A percentile compares a stretch with the other conserved stretches of the same genome.
phyloP scores from a whole-genome alignment of 1,140 invertebrate genomes.

The Caenorhabditis brenneri region DNA sequence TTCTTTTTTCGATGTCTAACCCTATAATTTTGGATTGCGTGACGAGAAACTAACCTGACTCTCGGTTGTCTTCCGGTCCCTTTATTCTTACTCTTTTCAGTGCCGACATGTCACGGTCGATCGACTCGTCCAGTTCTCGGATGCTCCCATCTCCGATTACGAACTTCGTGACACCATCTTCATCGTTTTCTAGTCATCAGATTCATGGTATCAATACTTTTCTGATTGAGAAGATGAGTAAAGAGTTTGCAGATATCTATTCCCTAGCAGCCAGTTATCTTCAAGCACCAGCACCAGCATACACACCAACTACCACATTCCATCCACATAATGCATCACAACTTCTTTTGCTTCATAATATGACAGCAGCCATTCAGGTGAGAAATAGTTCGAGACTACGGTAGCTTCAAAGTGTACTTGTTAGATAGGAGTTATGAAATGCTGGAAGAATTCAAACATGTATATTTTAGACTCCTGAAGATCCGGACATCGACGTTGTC shows the following conservation, averaged over 20 bases:
- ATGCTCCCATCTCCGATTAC: constrained; percentile 33
- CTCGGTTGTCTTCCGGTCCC: no score
- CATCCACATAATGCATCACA: constrained; percentile 14
- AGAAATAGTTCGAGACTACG: no score
- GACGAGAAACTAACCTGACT: background rate
- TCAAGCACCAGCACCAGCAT: background rate
- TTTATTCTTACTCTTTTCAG: background rate
- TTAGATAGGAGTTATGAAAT: no score
- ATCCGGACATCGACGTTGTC: constrained; percentile 21
- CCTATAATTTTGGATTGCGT: constrained; percentile 20
- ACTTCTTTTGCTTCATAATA: constrained; percentile 17
- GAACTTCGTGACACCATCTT: constrained; percentile 4
- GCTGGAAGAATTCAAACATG: no score
- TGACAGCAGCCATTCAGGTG: background rate
- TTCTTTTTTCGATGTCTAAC: background rate
- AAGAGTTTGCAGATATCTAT: background rate
- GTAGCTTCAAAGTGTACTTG: no score
- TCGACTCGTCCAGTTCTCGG: constrained; percentile 11
- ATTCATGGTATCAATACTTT: background rate
- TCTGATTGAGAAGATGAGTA: background rate
- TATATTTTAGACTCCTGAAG: background rate
- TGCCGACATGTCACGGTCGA: constrained; percentile 36
- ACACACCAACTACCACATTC: constrained; percentile 2
- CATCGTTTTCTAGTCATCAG: constrained; percentile 14
- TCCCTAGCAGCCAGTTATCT: constrained; percentile 17